Percentiles rank a stretch among this genome's conserved stretches.
Evolutionary conservation across 2,888 invertebrate species (phyloP).

Genomic region (Synanthedon tipuliformis): DNA sequence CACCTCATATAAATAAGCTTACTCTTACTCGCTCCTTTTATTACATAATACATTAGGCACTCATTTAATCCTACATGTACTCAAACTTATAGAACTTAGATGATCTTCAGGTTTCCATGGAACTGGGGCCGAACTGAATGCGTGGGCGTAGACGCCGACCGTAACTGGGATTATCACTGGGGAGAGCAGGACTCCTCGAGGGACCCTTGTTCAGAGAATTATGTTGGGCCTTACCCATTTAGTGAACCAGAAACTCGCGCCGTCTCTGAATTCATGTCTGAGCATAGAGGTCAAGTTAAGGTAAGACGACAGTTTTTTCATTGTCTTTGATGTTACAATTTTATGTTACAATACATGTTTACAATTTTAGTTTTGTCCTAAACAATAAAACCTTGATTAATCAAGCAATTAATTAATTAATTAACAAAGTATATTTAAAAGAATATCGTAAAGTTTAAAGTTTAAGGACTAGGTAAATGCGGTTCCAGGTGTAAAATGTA

Average conservation of each 20-base stretch:
- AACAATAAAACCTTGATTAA: no score
- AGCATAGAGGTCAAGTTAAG: conserved; percentile 72
- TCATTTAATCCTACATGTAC: neutral
- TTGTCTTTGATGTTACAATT: no score
- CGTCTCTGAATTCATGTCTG: conserved; percentile 71
- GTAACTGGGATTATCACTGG: conserved; percentile 84
- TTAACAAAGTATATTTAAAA: no score
- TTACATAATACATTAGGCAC: no score
- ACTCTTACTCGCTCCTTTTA: no score
- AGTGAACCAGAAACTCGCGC: conserved; percentile 83
- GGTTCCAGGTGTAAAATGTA: no score
- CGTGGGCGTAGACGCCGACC: conserved; percentile 80
- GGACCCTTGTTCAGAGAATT: conserved; percentile 81
- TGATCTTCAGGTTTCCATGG: conserved; percentile 57
- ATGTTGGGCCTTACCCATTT: conserved; percentile 77
- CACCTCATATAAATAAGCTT: no score
- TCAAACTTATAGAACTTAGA: neutral
- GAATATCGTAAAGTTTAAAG: no score
- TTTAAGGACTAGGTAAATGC: no score
- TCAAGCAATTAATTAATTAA: no score
- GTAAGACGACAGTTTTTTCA: conserved; percentile 20
- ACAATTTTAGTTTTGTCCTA: no score
- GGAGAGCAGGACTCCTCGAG: conserved; percentile 75
- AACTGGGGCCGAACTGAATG: conserved; percentile 73
- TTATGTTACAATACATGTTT: no score